Evolutionary conservation across 2,888 invertebrate species (phyloP), one percentile per base, ranked within the genome.

Genomic region (Tipula vernalis): DNA sequence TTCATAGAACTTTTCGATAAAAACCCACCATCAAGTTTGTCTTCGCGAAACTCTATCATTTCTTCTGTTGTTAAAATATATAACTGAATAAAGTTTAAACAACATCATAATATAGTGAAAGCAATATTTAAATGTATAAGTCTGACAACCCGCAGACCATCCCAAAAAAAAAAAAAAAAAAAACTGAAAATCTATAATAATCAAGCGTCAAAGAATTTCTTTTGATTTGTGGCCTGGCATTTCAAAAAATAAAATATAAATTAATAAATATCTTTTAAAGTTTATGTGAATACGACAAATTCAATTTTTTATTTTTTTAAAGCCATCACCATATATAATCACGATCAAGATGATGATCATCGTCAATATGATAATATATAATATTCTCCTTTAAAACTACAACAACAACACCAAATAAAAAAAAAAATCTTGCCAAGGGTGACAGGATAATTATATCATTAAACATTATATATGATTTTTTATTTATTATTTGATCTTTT

Each of bases 371-470:
- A 71, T 71, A 71, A 71, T 71, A 28, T 71, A 71, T 39, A 39
- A 39, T 28, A 71, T 71, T 28, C 71, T 71, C 10, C 71, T 71
- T 71, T 71, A 51, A 28, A 71, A 71, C 51, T n/a, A n/a, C 44
- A 44, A 44, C 44, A 44, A 44, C 44, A 44, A 44, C 44, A 39
- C 28, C 28, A 28, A 41, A 41, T 47, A 57, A 18, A 28, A 71
- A 8, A 28, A 71, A 71, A 28, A 71, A 71, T 71, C 71, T 71
- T 71, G 71, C 71, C 71, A 71, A 28, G 28, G 71, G 71, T 71
- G 71, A 71, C 71, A 71, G 71, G 71, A 71, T 71, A 71, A 71
- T 71, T 71, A 71, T 71, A 71, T 71, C 71, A 71, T 71, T 71
- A 71, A 71, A 71, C 71, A 71, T 71, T 71, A 71, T 71, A 71